These are phyloP conservation scores for Phylloscopus collybita DNA, from an alignment of 2,797 vertebrate genomes.

Conservation along the genomic window DNA sequence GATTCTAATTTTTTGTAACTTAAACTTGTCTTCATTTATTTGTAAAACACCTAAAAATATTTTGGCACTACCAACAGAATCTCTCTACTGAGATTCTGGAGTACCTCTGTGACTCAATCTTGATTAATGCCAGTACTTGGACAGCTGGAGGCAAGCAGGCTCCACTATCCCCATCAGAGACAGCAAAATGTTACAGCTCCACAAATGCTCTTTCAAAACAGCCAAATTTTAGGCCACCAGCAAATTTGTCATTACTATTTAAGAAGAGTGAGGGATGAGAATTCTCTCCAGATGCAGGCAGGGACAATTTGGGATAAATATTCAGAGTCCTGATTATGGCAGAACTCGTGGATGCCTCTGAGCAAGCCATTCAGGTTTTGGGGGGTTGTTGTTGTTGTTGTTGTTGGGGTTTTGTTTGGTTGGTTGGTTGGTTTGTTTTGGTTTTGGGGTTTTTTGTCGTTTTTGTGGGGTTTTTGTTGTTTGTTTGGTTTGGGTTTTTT, in stretches of 20 bases:
- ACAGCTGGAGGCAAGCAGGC: background rate
- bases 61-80: background rate
- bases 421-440: too few relatives aligned
- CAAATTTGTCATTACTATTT: background rate
- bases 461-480: too few relatives aligned
- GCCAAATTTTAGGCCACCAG: background rate
- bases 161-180: background rate
- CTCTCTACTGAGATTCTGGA: accelerated
- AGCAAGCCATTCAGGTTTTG: background rate
- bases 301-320: background rate
- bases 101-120: background rate
- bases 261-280: background rate
- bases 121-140: background rate
- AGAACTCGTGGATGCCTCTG: background rate
- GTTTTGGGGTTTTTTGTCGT: too few relatives aligned
- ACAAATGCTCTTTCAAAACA: background rate
- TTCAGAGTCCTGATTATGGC: background rate
- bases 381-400: too few relatives aligned
- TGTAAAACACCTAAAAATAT: background rate
- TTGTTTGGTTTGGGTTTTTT: background rate
- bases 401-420: too few relatives aligned
- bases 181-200: background rate
- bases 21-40: background rate
- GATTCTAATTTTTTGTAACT: background rate
- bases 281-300: background rate